Evolutionary conservation across 37 sponge, comb jelly and placozoan species (phyloP).

Genomic region (Mnemiopsis leidyi): DNA sequence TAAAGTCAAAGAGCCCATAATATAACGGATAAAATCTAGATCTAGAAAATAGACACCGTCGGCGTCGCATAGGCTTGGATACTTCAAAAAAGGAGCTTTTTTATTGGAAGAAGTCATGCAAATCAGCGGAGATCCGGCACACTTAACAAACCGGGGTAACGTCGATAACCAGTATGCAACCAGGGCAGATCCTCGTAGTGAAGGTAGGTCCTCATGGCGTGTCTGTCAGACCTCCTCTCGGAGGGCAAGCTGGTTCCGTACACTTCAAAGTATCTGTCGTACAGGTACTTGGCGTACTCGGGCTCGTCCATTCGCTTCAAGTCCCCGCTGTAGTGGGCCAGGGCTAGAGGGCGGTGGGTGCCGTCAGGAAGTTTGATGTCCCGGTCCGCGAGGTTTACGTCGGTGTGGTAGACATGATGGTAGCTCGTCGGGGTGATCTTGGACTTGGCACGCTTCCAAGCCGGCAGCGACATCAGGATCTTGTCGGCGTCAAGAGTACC

Average conservation of each 20-base stretch:
- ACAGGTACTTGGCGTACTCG: constrained; percentile 55
- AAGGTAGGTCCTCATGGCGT: neutral
- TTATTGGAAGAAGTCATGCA: too few relatives aligned
- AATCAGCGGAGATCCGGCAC: too few relatives aligned
- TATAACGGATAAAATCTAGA: too few relatives aligned
- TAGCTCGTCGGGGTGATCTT: neutral
- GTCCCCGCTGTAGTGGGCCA: constrained; percentile 8
- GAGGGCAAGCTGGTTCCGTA: neutral
- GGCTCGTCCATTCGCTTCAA: neutral
- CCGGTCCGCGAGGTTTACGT: neutral
- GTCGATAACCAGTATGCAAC: neutral
- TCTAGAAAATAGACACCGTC: too few relatives aligned
- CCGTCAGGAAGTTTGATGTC: neutral
- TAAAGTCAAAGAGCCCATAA: too few relatives aligned
- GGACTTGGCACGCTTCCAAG: neutral
- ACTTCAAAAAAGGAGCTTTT: too few relatives aligned
- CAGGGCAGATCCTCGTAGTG: constrained; percentile 51
- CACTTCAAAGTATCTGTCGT: neutral
- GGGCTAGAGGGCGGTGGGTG: neutral
- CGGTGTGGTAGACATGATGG: constrained; percentile 29
- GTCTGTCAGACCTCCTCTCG: neutral
- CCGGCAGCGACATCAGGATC: constrained; percentile 13
- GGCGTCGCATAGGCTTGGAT: too few relatives aligned
- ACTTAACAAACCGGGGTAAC: neutral
- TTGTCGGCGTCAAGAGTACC: constrained; percentile 42